Evolutionary conservation across 1,140 invertebrate species (phyloP), one percentile per base, ranked within the genome.

Genomic region (Drosophila funebris): DNA sequence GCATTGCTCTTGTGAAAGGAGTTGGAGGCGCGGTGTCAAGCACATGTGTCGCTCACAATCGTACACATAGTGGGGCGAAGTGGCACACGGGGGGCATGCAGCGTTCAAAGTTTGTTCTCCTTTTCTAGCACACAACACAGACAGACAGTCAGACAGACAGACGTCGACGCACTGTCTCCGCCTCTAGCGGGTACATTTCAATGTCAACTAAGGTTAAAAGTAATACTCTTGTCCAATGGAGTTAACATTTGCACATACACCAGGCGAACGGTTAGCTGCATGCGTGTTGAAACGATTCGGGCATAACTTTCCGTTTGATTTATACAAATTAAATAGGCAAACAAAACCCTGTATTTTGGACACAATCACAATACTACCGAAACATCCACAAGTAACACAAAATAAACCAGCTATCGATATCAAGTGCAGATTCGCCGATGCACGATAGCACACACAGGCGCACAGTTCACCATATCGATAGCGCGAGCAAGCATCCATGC

Each of bases 141-240:
- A 44, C 39, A 54, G 39, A 41, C n/a, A n/a, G n/a, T n/a, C n/a
- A n/a, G n/a, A 18, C 22, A 41, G 16, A 58, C 44, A 60, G 56
- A 41, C 61, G 62, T 39, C 37, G 43, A 80, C 44, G 64, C 54
- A 77, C 58, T 76, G 78, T 77, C 54, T 70, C 67, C 73, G 76
- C 73, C 72, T 76, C 63, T 83, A 88, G 84, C 83, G 84, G 84
- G 78, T 89, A 87, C 82, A 87, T 88, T 88, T 88, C 83, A 88
- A 88, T 88, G 83, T 88, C 83, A 88, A 88, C 83, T 89, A 88
- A 88, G 83, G 83, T 88, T 88, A 88, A 84, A 84, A 82, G 84
- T 76, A 88, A 82, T 88, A 77, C 79, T 43, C 61, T 70, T 50
- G n/a, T n/a, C n/a, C 64, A 27, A 27, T 31, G 53, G 36, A 53